Evolutionary conservation across 2,888 invertebrate genomes (phyloP).

Genomic region (Cerceris ruficornis): DNA sequence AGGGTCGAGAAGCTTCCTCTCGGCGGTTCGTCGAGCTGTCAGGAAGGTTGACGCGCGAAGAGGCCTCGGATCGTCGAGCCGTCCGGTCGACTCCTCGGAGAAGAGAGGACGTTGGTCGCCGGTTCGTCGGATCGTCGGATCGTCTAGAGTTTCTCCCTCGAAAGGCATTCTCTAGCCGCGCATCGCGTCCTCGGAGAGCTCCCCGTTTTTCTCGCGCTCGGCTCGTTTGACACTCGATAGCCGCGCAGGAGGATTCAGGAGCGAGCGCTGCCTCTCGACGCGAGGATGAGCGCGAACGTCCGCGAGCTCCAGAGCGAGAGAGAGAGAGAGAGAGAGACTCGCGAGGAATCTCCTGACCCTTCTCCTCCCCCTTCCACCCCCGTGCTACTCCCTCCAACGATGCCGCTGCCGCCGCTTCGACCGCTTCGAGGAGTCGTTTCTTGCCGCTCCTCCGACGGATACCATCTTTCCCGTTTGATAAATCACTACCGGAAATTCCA

Average conservation of each 20-base stretch:
- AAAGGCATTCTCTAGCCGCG: conserved; percentile 54
- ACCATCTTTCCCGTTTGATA: conserved; percentile 80
- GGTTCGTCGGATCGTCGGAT: conserved; percentile 27
- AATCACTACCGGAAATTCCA: conserved; percentile 80
- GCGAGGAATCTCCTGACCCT: conserved; percentile 22
- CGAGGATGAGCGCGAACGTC: too few relatives aligned
- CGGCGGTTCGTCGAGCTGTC: conserved; percentile 69
- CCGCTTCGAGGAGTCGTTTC: conserved; percentile 66
- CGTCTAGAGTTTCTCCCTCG: conserved; percentile 58
- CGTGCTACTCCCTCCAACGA: conserved; percentile 15
- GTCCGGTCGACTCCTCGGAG: conserved; percentile 31
- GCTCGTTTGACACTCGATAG: conserved; percentile 80
- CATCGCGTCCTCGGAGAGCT: conserved; percentile 35
- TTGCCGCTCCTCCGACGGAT: conserved; percentile 72
- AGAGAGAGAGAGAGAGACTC: neutral
- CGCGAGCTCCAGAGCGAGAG: conserved; percentile 6
- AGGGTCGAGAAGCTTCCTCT: conserved; percentile 31
- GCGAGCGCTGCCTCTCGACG: neutral
- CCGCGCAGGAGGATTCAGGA: conserved; percentile 50
- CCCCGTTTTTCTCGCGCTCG: conserved; percentile 72
- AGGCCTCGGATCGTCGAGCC: conserved; percentile 43
- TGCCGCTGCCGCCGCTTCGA: conserved; percentile 28
- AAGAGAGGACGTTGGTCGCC: neutral
- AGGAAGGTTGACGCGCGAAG: conserved; percentile 41
- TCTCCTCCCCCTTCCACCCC: conserved; percentile 42